Percentiles rank a stretch among this genome's conserved stretches.
These are phyloP conservation scores for Botia kubotai DNA, from an alignment of 2,797 vertebrate species.

Conservation along the genomic window DNA sequence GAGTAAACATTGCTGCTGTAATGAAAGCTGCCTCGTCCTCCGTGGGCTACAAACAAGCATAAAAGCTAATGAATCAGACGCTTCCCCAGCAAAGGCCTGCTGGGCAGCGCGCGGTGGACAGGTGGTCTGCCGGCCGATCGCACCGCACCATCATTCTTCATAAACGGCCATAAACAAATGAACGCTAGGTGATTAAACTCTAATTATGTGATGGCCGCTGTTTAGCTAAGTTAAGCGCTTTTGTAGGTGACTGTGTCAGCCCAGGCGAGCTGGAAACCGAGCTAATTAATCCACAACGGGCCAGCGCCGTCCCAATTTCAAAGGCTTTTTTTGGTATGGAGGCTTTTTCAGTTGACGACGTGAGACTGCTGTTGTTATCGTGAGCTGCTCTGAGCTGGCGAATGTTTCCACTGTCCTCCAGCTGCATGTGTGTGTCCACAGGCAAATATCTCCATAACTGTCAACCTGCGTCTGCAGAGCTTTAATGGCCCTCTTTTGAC, in stretches of 20 bases:
- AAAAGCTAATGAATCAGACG: constrained; percentile 64
- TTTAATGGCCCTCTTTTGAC: constrained; percentile 75
- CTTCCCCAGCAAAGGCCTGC: constrained; percentile 40
- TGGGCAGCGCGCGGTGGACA: constrained; percentile 45
- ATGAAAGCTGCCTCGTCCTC: constrained; percentile 28
- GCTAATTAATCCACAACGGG: constrained; percentile 86
- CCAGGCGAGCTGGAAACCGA: constrained; percentile 71
- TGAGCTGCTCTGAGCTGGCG: constrained; percentile 66
- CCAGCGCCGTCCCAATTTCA: constrained; percentile 47
- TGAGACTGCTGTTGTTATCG: background rate
- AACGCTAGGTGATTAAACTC: constrained; percentile 43
- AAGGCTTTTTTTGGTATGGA: constrained; percentile 71
- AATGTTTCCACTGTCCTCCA: constrained; percentile 39
- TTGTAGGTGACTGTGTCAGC: constrained; percentile 56
- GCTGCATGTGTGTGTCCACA: constrained; percentile 73
- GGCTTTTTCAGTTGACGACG: background rate
- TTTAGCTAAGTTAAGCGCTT: constrained; percentile 31
- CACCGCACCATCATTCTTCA: constrained; percentile 43
- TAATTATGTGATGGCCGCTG: constrained; percentile 34
- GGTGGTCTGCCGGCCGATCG: constrained; percentile 52
- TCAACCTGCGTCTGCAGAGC: constrained; percentile 76
- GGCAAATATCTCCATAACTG: constrained; percentile 86
- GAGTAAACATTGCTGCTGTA: constrained; percentile 62
- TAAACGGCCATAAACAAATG: constrained; percentile 47
- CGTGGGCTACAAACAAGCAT: constrained; percentile 46